Evolutionary conservation across 2,113 vertebrate species (phyloP), one percentile per base, ranked within the genome.

Genomic region (Myxocyprinus asiaticus): DNA sequence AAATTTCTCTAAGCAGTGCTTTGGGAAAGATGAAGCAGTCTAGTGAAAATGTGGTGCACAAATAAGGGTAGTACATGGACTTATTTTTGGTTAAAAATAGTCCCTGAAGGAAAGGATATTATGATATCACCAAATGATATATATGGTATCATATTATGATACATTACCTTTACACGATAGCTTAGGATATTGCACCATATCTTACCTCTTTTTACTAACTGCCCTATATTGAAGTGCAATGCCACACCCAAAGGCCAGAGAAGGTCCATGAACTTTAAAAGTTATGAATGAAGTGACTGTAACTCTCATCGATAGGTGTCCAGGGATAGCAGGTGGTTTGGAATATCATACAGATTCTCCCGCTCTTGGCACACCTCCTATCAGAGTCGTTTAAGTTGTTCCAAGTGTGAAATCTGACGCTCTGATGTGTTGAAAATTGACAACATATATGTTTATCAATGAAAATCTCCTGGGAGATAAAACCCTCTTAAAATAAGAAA

Each of bases 201-300:
- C 68, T 70, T 33, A 70, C 22, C 9, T 70, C 68, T 22, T 56
- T 55, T 55, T 42, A 56, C 55, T 55, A 70, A 70, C 68, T 70
- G 51, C 7, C 50, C 68, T 43, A 56, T 33, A 43, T 5, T n/a
- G 50, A 69, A 3, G 68, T 9, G 14, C 53, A 33, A 44, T 2
- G 5, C 2, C 51, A 71, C 68, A 44, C 45, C 68, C 5, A 44
- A 12, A 10, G n/a, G 7, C 11, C 7, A 15, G 67, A n/a, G 10
- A 71, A 44, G 51, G 33, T 56, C 7, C 43, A 33, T 9, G 55
- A 70, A 56, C 67, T 51, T 2, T 7, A 11, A 51, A 51, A 12
- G 67, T 5, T 53, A 8, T 8, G 33, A 15, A 12, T 9, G 22
- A 33, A 17, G 7, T 11, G 15, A 9, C n/a, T 3, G 22, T 33